These are phyloP conservation scores for Scaptomyza caliginosa DNA, from an alignment of 2,888 invertebrate species.

Conservation along the genomic window DNA sequence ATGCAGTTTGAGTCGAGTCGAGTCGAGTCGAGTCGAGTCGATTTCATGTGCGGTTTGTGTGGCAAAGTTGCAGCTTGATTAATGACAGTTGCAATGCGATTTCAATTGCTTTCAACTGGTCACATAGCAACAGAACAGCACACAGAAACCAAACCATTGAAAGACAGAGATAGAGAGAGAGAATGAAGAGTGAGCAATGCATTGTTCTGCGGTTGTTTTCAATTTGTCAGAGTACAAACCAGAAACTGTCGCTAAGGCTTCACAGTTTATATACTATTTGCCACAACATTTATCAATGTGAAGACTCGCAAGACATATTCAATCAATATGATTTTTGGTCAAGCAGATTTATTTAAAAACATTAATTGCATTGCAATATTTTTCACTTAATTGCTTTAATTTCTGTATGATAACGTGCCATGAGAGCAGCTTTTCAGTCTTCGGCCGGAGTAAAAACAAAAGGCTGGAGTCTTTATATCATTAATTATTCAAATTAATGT, in stretches of 20 bases:
- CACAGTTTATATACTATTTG: constrained; percentile 38
- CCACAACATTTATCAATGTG: constrained; percentile 44
- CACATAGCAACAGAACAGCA: constrained; percentile 4
- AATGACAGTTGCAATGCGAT: constrained; percentile 60
- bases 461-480: not conserved
- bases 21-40: constrained; percentile 17
- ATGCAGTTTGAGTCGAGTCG: constrained; percentile 6
- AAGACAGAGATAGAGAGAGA: not conserved
- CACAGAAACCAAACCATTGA: not conserved
- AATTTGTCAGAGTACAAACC: constrained; percentile 51
- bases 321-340: constrained; percentile 4
- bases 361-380: constrained; percentile 5
- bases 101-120: constrained; percentile 52
- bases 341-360: constrained; percentile 1
- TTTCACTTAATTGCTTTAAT: not conserved
- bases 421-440: not conserved
- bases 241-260: constrained; percentile 40
- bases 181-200: constrained; percentile 5
- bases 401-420: not conserved
- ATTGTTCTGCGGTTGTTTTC: constrained; percentile 36
- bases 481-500: not conserved
- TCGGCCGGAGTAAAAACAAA: not conserved
- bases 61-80: constrained; percentile 63
- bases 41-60: constrained; percentile 38
- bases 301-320: constrained; percentile 8